Evolutionary conservation across 2,888 invertebrate species (phyloP).

Genomic region (Volucella inanis): DNA sequence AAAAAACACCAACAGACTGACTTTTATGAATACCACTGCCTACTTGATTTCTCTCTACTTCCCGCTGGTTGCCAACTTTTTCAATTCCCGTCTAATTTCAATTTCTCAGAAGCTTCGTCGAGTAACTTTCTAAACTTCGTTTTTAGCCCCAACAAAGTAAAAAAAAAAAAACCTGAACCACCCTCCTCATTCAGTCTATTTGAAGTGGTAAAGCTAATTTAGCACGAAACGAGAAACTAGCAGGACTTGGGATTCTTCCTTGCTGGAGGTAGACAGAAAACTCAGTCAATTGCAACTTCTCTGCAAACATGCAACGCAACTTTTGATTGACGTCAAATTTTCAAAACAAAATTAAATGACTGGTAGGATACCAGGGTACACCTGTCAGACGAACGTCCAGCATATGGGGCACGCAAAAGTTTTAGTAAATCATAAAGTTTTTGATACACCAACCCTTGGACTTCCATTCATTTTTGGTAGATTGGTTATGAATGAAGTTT

Average conservation of each 20-base stretch:
- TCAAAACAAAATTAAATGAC: constrained; percentile 2
- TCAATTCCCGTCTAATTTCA: constrained; percentile 74
- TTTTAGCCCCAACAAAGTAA: constrained; percentile 29
- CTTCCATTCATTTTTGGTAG: no score
- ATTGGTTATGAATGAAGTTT: no score
- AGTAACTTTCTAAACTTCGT: constrained; percentile 54
- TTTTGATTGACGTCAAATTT: constrained; percentile 62
- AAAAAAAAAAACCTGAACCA: not conserved
- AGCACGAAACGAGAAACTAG: not conserved
- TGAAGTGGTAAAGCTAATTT: constrained; percentile 22
- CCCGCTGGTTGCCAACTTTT: constrained; percentile 54
- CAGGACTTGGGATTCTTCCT: not conserved
- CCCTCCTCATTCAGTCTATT: not conserved
- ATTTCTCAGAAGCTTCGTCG: constrained; percentile 68
- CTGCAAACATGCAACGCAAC: constrained; percentile 58
- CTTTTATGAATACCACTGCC: constrained; percentile 20
- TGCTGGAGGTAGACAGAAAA: constrained; percentile 26
- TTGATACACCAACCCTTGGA: no score
- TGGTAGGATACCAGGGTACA: constrained; percentile 2
- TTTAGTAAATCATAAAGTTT: not conserved
- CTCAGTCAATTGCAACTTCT: constrained; percentile 67
- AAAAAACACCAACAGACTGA: no score
- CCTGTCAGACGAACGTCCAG: constrained; percentile 14
- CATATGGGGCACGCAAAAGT: not conserved
- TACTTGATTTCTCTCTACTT: constrained; percentile 37